These are phyloP conservation scores for Acanthornis magna DNA, from an alignment of 2,797 vertebrate species.

Conservation along the genomic window DNA sequence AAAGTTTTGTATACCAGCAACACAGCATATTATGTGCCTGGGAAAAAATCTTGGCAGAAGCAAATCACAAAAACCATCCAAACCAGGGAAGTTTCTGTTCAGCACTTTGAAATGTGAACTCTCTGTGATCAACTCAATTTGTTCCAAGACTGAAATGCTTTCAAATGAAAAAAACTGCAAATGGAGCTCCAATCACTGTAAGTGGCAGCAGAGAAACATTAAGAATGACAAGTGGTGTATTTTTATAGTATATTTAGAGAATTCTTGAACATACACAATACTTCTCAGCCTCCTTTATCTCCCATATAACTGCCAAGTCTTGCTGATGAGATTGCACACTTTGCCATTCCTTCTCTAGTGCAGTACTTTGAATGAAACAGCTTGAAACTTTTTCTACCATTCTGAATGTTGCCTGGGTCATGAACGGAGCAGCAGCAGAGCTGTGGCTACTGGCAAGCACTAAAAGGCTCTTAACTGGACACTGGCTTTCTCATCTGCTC, in stretches of 20 bases:
- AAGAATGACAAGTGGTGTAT: slow-evolving; percentile 55
- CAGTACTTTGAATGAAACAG: background rate
- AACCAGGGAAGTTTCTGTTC: background rate
- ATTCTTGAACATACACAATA: slow-evolving; percentile 33
- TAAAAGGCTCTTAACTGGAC: background rate
- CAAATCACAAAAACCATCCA: background rate
- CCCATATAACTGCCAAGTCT: background rate
- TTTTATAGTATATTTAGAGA: slow-evolving; percentile 63
- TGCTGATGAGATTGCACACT: background rate
- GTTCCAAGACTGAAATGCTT: slow-evolving; percentile 42
- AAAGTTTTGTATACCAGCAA: background rate
- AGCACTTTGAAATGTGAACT: slow-evolving; percentile 28
- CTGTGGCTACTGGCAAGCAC: background rate
- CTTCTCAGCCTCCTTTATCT: background rate
- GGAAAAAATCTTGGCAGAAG: slow-evolving; percentile 33
- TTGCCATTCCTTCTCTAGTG: background rate
- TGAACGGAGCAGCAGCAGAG: background rate
- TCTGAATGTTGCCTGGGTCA: background rate
- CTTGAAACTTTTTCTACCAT: background rate
- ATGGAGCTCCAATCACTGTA: slow-evolving; percentile 37
- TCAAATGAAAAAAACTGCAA: slow-evolving; percentile 15
- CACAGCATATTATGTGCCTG: background rate
- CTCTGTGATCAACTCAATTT: slow-evolving; percentile 44
- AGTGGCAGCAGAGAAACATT: slow-evolving; percentile 53
- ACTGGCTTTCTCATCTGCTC: background rate